Base-by-base conservation (phyloP, 2,888 invertebrate genomes). In the Lepidochrysops patricia region DNA sequence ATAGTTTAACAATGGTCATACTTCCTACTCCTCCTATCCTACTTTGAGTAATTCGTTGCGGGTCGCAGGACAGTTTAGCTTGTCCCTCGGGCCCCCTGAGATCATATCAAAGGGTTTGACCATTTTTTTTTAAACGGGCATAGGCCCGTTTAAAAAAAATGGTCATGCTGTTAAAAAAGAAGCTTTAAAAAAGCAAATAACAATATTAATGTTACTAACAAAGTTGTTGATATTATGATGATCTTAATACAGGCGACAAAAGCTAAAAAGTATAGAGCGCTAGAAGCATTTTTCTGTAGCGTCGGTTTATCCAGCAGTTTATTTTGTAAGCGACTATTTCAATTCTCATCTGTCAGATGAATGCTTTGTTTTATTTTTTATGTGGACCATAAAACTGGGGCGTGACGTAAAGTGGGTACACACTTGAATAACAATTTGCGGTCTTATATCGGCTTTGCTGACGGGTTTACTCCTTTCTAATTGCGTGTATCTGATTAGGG, bases 341-440 rank as follows among this genome's bases (percentile, higher is more conserved):
- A 79, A 78, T 79, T 80, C 79, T 82, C 83, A 84, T 85, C 77
- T 75, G 77, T 73, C 73, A 78, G 75, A 82, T 80, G 83, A 79
- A 79, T 80, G 80, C 73, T 80, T 79, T 83, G 77, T 77, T 81
- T 80, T 79, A 80, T 75, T 77, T 83, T 84, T 86, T 84, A 84
- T 83, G 78, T 74, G 75, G 65, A 68, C 72, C 74, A 80, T 83
- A 84, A 85, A 83, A 70, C 63, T 66, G 73, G 74, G 73, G 78
- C 82, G 81, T 82, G 83, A 74, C 75, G 77, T 75, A n/a, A 12
- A 15, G 5, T 76, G 67, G 71, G 63, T 60, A 61, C 63, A 63
- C 68, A 67, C 70, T 71, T 67, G 79, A 81, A 80, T 81, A 78
- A 75, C 73, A 80, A 78, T 71, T 71, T 65, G 66, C 60, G 70